Evolutionary conservation across 1,140 invertebrate species (phyloP).

Genomic region (Diabrotica undecimpunctata): DNA sequence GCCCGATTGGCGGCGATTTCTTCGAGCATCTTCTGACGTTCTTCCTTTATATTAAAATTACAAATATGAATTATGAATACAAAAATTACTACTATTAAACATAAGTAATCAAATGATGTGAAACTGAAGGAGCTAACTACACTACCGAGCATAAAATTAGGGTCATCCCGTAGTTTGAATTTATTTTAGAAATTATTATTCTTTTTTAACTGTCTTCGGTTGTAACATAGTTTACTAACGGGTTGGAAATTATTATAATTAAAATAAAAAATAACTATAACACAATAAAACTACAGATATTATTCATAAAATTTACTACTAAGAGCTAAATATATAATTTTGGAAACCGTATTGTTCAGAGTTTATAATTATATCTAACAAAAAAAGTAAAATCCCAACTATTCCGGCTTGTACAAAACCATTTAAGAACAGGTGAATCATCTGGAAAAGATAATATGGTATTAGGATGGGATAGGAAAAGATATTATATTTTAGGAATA

Average conservation of each 20-base stretch:
- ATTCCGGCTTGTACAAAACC: constrained; percentile 32
- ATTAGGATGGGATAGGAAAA: background rate
- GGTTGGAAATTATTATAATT: no score
- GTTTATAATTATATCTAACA: constrained; percentile 35
- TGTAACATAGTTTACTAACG: no score
- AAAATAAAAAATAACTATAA: no score
- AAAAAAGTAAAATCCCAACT: constrained; percentile 29
- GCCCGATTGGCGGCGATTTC: constrained; percentile 66
- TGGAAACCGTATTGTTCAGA: constrained; percentile 27
- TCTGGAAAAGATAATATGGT: constrained; percentile 34
- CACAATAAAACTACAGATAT: no score
- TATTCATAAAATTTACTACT: background rate
- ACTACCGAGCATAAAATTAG: no score
- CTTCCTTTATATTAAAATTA: constrained; percentile 52
- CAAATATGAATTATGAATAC: no score
- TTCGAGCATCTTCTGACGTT: constrained; percentile 61
- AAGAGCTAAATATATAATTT: constrained; percentile 20
- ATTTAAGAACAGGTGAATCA: constrained; percentile 32
- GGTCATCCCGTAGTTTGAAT: no score
- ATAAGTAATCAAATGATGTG: background rate
- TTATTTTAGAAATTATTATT: no score
- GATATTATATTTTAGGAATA: no score
- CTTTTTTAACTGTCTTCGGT: no score
- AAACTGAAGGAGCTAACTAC: background rate
- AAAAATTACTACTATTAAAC: no score